A percentile compares a stretch with the other conserved stretches of the same genome.
Evolutionary conservation across 2,113 vertebrate genomes (phyloP).

Genomic region (Brachyhypopomus occidentalis): DNA sequence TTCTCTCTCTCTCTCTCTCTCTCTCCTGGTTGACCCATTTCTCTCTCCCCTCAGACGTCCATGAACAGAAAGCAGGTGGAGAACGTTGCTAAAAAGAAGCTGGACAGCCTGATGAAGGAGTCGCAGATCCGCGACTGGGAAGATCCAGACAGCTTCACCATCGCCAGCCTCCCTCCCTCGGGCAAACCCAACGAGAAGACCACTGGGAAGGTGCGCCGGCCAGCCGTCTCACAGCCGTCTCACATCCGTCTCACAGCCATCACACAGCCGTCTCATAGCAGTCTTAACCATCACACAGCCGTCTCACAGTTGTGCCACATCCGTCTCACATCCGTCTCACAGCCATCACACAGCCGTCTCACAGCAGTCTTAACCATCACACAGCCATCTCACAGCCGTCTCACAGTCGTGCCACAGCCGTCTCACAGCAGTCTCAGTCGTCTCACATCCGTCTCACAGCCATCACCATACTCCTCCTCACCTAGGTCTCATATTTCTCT

Average conservation of each 20-base stretch:
- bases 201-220: conserved; percentile 71
- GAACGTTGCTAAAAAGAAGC: conserved; percentile 91
- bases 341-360: too few species aligned
- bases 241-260: too few species aligned
- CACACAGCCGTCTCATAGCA: too few species aligned
- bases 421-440: too few species aligned
- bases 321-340: too few species aligned
- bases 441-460: too few species aligned
- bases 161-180: conserved; percentile 75
- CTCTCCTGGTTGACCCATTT: not conserved
- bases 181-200: conserved; percentile 71
- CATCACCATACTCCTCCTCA: too few species aligned
- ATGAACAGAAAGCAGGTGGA: conserved; percentile 90
- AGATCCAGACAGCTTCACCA: conserved; percentile 86
- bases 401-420: too few species aligned
- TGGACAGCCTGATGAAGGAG: conserved; percentile 95
- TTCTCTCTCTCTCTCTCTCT: not conserved
- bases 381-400: conserved; percentile 3
- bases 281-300: too few species aligned
- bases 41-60: conserved; percentile 78
- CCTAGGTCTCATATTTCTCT: too few species aligned
- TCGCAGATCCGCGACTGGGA: conserved; percentile 93
- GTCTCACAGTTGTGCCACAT: too few species aligned
- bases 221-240: not conserved
- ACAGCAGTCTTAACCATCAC: too few species aligned